Conservation (phyloP, 2,888 invertebrate species). For the Rhamnusium bicolor region DNA sequence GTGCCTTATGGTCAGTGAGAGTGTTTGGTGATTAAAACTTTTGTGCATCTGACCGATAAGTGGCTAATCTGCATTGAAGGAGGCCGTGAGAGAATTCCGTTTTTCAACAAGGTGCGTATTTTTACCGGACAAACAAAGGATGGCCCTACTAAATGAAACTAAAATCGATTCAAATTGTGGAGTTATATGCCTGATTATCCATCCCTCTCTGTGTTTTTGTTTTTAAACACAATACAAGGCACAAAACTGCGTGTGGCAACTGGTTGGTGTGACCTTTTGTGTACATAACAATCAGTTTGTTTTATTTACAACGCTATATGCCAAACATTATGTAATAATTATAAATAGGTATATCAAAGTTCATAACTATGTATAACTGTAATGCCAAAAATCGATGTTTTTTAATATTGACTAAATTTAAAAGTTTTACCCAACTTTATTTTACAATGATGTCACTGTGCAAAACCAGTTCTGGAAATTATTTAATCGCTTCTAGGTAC, state of each 20-base stretch:
- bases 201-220: neutral
- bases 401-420: neutral
- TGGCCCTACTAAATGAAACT: neutral
- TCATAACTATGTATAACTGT: neutral
- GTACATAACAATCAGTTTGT: neutral
- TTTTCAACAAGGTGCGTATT: conserved; percentile 37
- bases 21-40: conserved; percentile 11
- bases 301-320: no score
- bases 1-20: conserved; percentile 25
- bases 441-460: no score
- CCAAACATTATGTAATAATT: neutral
- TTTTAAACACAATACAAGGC: neutral
- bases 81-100: neutral
- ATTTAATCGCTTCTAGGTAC: no score
- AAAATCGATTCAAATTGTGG: conserved; percentile 29
- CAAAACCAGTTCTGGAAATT: no score
- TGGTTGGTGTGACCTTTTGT: neutral
- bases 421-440: no score
- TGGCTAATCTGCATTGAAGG: neutral
- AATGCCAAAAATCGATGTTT: no score
- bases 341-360: neutral
- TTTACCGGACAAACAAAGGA: conserved; percentile 32
- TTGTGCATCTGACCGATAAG: neutral
- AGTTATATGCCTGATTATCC: neutral
- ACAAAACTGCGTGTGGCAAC: neutral